These are phyloP conservation scores for Frieseomelitta varia DNA, from an alignment of 1,140 invertebrate species.

Conservation along the genomic window DNA sequence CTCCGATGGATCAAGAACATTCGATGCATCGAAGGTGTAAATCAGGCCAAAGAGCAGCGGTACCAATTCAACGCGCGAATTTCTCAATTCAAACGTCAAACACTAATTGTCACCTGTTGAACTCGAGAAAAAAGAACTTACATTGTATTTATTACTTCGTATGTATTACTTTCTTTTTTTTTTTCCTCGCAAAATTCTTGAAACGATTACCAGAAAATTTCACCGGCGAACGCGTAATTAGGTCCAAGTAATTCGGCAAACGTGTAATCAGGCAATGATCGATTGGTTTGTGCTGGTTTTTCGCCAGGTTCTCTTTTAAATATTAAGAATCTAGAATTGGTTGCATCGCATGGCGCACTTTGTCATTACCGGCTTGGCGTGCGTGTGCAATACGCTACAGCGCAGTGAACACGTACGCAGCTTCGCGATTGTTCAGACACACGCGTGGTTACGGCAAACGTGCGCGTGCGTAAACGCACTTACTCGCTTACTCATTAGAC, in stretches of 20 bases:
- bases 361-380: constrained; percentile 14
- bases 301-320: background rate
- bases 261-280: background rate
- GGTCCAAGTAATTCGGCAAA: background rate
- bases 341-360: background rate
- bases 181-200: background rate
- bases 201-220: background rate
- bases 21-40: background rate
- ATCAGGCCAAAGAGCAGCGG: background rate
- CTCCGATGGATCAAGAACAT: background rate
- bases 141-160: background rate
- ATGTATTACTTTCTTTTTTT: no score
- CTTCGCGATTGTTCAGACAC: background rate
- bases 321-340: background rate
- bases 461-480: constrained; percentile 8
- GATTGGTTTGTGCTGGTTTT: constrained; percentile 2
- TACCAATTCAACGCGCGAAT: background rate
- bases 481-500: constrained; percentile 48
- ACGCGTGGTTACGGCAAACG: background rate
- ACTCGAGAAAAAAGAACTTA: background rate
- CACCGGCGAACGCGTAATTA: no score
- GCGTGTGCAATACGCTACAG: constrained; percentile 21
- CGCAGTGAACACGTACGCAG: background rate
- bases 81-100: background rate
- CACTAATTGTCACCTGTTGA: background rate